Percentiles rank a stretch among this genome's conserved stretches.
Evolutionary conservation across 2,797 vertebrate genomes (phyloP).

Genomic region (Etheostoma perlongum): DNA sequence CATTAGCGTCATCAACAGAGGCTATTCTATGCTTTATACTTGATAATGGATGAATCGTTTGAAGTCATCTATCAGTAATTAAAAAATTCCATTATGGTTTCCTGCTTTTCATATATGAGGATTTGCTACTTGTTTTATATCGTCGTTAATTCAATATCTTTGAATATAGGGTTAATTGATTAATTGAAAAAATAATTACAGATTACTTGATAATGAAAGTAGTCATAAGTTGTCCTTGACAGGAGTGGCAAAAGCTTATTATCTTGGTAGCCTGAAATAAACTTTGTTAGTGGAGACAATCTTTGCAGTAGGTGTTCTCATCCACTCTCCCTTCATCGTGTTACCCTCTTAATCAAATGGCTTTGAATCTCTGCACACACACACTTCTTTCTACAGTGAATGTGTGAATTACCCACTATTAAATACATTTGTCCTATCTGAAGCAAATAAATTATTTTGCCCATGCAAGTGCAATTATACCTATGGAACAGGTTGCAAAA

Average conservation of each 20-base stretch:
- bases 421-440: no score
- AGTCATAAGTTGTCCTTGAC: not conserved
- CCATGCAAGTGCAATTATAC: no score
- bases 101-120: not conserved
- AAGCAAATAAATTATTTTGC: no score
- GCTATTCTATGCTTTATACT: no score
- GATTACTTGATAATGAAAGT: not conserved
- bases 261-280: not conserved
- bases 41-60: no score
- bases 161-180: not conserved
- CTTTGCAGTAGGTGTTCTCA: conserved; percentile 1
- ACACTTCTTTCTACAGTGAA: not conserved
- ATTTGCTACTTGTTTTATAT: not conserved
- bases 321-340: conserved; percentile 10
- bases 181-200: not conserved
- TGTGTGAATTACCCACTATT: no score
- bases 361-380: not conserved
- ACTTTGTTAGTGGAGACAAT: conserved; percentile 6
- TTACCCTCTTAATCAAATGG: not conserved
- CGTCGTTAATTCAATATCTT: not conserved
- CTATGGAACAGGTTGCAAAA: not conserved
- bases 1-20: no score
- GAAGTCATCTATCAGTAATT: no score
- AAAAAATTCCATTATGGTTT: not conserved
- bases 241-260: conserved; percentile 9